phyloP scores from a whole-genome alignment of 2,797 vertebrate genomes.

The Thamnophis elegans region DNA sequence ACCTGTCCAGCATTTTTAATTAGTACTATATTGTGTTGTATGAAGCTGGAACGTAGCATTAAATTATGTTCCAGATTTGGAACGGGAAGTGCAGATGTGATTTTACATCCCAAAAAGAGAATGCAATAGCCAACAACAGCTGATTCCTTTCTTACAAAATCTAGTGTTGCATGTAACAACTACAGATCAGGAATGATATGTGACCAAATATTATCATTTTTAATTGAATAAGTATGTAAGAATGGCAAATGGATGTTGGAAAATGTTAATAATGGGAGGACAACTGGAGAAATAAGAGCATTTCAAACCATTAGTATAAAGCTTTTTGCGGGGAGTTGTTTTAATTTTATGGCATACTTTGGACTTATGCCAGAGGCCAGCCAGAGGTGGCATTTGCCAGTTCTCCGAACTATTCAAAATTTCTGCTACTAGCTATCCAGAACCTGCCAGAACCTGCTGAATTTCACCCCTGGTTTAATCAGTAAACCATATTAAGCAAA shows the following conservation, averaged over 20 bases:
- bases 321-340: neutral
- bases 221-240: neutral
- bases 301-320: neutral
- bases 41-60: neutral
- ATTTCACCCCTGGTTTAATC: neutral
- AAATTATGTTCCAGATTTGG: neutral
- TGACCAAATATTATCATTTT: conserved; percentile 17
- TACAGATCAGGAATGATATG: conserved; percentile 4
- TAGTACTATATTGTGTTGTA: neutral
- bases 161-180: conserved; percentile 21
- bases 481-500: neutral
- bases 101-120: neutral
- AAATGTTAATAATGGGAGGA: conserved; percentile 19
- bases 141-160: conserved; percentile 20
- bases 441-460: no score
- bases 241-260: conserved; percentile 19
- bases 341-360: neutral
- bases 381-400: no score
- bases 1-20: neutral
- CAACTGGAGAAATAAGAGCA: conserved; percentile 30
- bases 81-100: neutral
- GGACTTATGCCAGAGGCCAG: no score
- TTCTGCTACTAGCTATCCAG: no score
- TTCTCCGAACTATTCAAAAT: no score
- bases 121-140: conserved; percentile 1